Base-by-base conservation (phyloP, 2,888 invertebrate species). In the Stegophylla sp. region DNA sequence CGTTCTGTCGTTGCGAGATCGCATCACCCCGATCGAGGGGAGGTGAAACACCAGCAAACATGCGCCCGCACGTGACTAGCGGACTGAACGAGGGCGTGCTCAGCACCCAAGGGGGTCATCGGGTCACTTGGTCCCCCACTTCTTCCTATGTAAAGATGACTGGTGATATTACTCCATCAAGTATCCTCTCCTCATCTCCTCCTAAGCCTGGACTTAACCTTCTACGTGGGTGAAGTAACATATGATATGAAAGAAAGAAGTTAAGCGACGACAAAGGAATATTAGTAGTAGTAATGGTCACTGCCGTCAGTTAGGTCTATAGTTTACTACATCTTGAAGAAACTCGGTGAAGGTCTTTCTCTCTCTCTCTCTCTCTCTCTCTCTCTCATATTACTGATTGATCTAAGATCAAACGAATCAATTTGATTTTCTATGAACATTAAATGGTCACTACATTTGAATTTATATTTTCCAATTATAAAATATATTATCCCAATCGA, bases 61-160 rank as follows among this genome's bases (percentile, higher is more conserved):
- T 28, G 28, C 63, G 26, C 13, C 26, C 48, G 48, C 20, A 26
- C 41, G n/a, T 12, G 20, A 23, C 13, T 20, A 41, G 17, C 51
- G 34, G 69, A 17, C 1, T 17, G 10, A 10, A 45, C 23, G 61
- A 51, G 41, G 71, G 79, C 61, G 79, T 71, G 71, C 23, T 34
- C 34, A 7, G 51, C 48, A 28, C 79, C 45, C 79, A 34, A 79
- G 69, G 79, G 79, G 77, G 79, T 71, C 79, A 79, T 48, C 79
- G 61, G 71, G 69, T 61, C 51, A 61, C 13, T 53, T 20, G 71
- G 51, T 61, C 45, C 26, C 59, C 77, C 67, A 3, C 77, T 43
- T 59, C 45, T n/a, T n/a, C n/a, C n/a, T n/a, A 13, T 48, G 77
- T 9, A 5, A 17, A 17, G 34, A 48, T 15, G 56, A 45, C 26